Base-by-base conservation (phyloP, 2,113 vertebrate species). In the Neopipo cinnamomea region DNA sequence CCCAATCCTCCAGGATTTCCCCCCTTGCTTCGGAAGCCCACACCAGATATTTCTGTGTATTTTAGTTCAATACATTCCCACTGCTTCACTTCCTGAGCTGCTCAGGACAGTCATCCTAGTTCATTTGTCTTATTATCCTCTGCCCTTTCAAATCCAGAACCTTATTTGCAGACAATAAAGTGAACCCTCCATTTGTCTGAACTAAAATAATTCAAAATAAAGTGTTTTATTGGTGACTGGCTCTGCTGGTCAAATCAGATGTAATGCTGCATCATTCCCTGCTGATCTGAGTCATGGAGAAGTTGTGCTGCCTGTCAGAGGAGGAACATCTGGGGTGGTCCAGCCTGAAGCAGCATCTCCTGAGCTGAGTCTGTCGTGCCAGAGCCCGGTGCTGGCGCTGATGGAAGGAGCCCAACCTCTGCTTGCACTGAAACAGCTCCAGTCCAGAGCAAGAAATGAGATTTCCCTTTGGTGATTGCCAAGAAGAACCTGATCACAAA, bases 321-420 rank as follows among this genome's bases (percentile, higher is more conserved):
- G 15, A 61, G 24, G 28, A 42, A 73, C n/a, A 20, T 21, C 31
- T 49, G 31, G 53, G 23, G 4, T 39, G 33, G 25, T 41, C 44
- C 62, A 85, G 37, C 20, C 55, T 49, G 27, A 63, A 86, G 59
- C 12, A 74, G 11, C 8, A 9, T 6, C 17, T 52, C 0, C 0
- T 65, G 28, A 89, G 20, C 52, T 18, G 39, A 5, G 2, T 53
- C 67, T 52, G 1, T 0, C 47, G 46, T 89, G 47, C 33, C 46
- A 24, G 30, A 71, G 9, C 0, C 0, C 0, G 3, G 31, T 24
- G 42, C 28, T 47, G 49, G 12, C 44, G 24, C n/a, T 1, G 3
- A 19, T 11, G 46, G 73, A 80, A 62, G 56, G 19, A 49, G 27
- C 24, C 41, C 47, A 66, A 4, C 11, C 31, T 39, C 67, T 59